Conservation (phyloP, 2,113 vertebrate species). For the Eurystomus gularis region DNA sequence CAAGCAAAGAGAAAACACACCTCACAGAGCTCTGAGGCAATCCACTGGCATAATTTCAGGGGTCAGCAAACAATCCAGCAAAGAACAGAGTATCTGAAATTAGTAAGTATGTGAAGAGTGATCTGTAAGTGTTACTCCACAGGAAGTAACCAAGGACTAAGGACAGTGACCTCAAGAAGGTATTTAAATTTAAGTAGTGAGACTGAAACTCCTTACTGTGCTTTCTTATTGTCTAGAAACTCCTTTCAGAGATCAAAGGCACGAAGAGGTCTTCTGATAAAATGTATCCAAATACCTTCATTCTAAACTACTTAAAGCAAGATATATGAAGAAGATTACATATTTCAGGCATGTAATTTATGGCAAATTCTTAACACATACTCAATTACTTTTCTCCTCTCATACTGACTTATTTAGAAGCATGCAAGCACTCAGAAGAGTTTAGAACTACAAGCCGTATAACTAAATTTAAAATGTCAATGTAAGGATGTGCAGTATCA, state of each 20-base stretch:
- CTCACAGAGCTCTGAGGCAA: slow-evolving; percentile 59
- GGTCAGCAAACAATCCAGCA: slow-evolving; percentile 70
- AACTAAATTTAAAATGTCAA: background rate
- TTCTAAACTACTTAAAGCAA: background rate
- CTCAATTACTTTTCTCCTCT: background rate
- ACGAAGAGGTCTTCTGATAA: background rate
- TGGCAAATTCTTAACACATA: background rate
- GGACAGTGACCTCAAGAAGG: background rate
- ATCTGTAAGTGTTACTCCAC: background rate
- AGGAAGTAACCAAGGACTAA: no score
- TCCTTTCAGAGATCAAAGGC: background rate
- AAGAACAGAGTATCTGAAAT: slow-evolving; percentile 60
- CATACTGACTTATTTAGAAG: background rate
- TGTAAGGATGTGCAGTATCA: background rate
- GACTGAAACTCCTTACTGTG: background rate
- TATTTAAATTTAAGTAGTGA: background rate
- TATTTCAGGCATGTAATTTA: background rate
- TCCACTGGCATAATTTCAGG: slow-evolving; percentile 67
- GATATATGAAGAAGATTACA: background rate
- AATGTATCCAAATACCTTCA: background rate
- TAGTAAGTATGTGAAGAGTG: background rate
- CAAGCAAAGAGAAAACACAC: slow-evolving; percentile 72
- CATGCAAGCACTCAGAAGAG: background rate
- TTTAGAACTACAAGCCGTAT: background rate
- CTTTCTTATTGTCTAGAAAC: background rate